A percentile compares a stretch with the other conserved stretches of the same genome.
Evolutionary conservation across 2,797 vertebrate genomes (phyloP).

Genomic region (Tauraco hartlaubi): DNA sequence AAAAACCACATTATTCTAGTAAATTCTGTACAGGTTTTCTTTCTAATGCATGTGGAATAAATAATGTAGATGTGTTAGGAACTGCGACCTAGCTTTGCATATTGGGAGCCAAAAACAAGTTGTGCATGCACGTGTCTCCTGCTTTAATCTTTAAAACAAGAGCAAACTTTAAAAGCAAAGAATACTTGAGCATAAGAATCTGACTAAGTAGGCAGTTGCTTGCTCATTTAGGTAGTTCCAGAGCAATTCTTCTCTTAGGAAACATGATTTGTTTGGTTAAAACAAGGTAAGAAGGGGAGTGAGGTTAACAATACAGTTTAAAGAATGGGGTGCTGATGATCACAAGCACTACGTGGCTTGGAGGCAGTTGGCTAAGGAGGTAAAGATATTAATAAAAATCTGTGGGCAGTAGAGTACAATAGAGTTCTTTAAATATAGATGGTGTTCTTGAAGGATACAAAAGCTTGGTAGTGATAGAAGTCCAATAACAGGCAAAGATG

Average conservation of each 20-base stretch:
- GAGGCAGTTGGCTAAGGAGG: background rate
- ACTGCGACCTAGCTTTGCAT: background rate
- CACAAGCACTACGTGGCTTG: background rate
- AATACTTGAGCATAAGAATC: background rate
- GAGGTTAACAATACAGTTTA: background rate
- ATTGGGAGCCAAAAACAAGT: background rate
- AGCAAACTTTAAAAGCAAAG: background rate
- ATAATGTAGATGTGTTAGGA: background rate
- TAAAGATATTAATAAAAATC: conserved; percentile 64
- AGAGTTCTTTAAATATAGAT: conserved; percentile 27
- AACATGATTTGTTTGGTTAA: conserved; percentile 6
- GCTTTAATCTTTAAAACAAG: background rate
- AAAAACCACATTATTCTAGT: background rate
- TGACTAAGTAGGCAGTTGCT: background rate
- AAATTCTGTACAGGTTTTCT: background rate
- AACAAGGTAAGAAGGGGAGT: background rate
- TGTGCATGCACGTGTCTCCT: background rate
- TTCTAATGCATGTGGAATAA: background rate
- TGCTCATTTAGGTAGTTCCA: background rate
- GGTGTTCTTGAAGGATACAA: conserved; percentile 27
- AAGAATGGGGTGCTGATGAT: conserved; percentile 7
- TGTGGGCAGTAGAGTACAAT: conserved; percentile 34
- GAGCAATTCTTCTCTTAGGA: background rate
- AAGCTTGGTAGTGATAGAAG: conserved; percentile 36
- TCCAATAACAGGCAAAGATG: background rate